Conservation (phyloP, 2,113 vertebrate genomes). For the Neogobius melanostomus region DNA sequence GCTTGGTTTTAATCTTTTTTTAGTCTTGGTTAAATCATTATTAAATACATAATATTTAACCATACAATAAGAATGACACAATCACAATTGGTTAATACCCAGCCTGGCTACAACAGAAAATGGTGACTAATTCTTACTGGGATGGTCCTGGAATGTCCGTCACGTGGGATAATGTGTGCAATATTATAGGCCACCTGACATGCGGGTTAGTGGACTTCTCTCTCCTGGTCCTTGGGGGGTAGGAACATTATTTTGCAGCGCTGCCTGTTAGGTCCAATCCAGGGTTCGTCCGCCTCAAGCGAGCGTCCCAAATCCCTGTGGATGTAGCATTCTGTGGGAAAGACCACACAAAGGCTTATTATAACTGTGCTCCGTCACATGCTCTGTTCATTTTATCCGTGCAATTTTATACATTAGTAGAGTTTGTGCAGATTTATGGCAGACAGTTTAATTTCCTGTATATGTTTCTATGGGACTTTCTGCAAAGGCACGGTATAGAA, state of each 20-base stretch:
- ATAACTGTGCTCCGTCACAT: neutral
- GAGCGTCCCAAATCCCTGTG: conserved; percentile 20
- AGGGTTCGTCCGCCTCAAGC: conserved; percentile 22
- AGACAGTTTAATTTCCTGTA: conserved; percentile 9
- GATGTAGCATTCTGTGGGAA: conserved; percentile 6
- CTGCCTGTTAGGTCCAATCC: conserved; percentile 30
- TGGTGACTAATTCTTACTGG: neutral
- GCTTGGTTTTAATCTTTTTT: too few relatives aligned
- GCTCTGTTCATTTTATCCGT: neutral
- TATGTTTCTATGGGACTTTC: neutral
- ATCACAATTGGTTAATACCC: neutral
- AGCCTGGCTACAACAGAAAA: neutral
- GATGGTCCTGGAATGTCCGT: neutral
- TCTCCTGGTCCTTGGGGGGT: conserved; percentile 30
- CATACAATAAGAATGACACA: too few relatives aligned
- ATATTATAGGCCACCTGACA: conserved; percentile 54
- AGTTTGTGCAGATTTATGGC: neutral
- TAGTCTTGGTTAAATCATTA: too few relatives aligned
- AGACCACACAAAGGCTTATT: conserved; percentile 5
- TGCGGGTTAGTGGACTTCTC: conserved; percentile 23
- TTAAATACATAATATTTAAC: too few relatives aligned
- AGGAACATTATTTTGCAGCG: conserved; percentile 58
- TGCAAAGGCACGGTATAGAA: neutral
- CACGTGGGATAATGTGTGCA: conserved; percentile 5
- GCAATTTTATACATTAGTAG: neutral